Conservation (phyloP, 2,888 invertebrate species). For the Meloe dianella region DNA sequence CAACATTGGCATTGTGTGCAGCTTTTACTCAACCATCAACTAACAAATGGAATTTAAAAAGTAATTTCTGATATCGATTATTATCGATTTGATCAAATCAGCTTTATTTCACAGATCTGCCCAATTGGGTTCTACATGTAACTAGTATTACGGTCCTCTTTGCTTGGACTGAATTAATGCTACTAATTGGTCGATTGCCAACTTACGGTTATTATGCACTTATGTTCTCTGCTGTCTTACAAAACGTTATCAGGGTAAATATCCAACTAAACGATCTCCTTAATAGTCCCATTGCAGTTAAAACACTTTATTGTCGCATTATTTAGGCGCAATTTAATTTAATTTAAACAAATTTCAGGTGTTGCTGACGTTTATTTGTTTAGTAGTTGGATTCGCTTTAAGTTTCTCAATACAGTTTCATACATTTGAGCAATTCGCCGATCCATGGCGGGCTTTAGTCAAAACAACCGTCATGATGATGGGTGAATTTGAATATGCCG, state of each 20-base stretch:
- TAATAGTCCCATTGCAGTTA: neutral
- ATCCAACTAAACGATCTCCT: neutral
- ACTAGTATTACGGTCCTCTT: slow-evolving; percentile 60
- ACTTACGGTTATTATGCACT: slow-evolving; percentile 64
- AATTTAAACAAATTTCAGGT: slow-evolving; percentile 51
- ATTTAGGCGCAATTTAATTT: neutral
- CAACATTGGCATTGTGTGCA: slow-evolving; percentile 38
- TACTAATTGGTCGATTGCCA: slow-evolving; percentile 63
- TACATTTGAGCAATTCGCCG: slow-evolving; percentile 55
- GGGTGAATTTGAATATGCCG: slow-evolving; percentile 63
- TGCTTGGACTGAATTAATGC: slow-evolving; percentile 64
- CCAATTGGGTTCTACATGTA: slow-evolving; percentile 56
- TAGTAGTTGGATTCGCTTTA: slow-evolving; percentile 64
- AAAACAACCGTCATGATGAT: slow-evolving; percentile 67
- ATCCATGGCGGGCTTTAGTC: slow-evolving; percentile 58
- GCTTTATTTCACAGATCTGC: slow-evolving; percentile 36
- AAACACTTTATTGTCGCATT: neutral
- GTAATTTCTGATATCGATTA: neutral
- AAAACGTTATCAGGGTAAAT: slow-evolving; percentile 62
- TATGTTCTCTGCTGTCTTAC: slow-evolving; percentile 64
- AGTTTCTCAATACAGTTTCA: slow-evolving; percentile 64
- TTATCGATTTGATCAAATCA: neutral
- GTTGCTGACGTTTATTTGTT: slow-evolving; percentile 62
- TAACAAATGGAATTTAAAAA: neutral
- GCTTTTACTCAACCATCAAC: neutral